A percentile compares a stretch with the other conserved stretches of the same genome.
Conservation (phyloP, 2,888 invertebrate species). For the Ommatoiulus sabulosus region DNA sequence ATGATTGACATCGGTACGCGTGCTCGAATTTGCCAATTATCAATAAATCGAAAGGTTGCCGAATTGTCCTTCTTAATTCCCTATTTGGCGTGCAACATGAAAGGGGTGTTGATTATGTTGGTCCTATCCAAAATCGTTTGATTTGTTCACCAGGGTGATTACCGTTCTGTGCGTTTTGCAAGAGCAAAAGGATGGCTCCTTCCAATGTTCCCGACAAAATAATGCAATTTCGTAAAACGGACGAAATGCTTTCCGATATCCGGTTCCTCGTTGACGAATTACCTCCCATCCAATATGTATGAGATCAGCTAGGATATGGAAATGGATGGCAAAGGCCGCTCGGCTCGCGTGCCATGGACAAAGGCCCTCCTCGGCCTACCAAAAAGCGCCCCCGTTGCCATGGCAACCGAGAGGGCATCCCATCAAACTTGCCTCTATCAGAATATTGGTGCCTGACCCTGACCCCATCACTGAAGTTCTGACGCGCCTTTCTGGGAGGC, state of each 20-base stretch:
- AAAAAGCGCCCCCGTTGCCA: neutral
- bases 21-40: neutral
- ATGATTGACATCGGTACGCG: neutral
- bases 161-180: neutral
- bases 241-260: constrained; percentile 20
- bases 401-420: constrained; percentile 1
- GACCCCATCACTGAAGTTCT: constrained; percentile 33
- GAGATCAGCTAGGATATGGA: constrained; percentile 2
- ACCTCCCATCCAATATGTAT: constrained; percentile 41
- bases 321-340: constrained; percentile 13
- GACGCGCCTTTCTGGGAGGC: neutral
- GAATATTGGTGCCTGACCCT: neutral
- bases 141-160: neutral
- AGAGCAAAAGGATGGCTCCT: neutral
- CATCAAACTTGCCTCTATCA: neutral
- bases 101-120: neutral
- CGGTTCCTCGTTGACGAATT: constrained; percentile 23
- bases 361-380: neutral
- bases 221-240: constrained; percentile 10
- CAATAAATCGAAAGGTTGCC: constrained; percentile 26
- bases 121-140: neutral
- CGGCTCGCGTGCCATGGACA: neutral
- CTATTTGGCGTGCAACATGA: neutral
- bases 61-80: constrained; percentile 28
- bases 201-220: neutral